Evolutionary conservation across 1,140 invertebrate genomes (phyloP).

Genomic region (Onthophagus taurus): DNA sequence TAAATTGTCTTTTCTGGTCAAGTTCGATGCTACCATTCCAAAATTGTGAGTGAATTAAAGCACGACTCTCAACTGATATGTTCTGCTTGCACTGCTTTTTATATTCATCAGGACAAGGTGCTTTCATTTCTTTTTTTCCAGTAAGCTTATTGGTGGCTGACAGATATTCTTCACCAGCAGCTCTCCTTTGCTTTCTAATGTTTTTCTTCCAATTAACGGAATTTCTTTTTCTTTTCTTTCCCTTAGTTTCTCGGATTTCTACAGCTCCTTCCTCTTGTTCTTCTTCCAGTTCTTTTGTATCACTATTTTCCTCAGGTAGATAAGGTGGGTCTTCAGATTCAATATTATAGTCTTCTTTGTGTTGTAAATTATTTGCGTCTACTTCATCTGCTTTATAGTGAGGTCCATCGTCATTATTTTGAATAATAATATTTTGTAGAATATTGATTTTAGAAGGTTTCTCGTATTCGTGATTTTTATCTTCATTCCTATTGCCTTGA

Average conservation of each 20-base stretch:
- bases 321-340: conserved; percentile 11
- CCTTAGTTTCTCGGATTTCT: conserved; percentile 14
- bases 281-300: conserved; percentile 13
- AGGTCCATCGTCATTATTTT: conserved; percentile 13
- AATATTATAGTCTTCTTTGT: conserved; percentile 12
- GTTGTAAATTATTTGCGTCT: conserved; percentile 10
- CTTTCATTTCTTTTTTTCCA: conserved; percentile 8
- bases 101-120: too few relatives aligned
- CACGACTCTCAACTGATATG: too few relatives aligned
- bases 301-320: conserved; percentile 12
- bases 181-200: conserved; percentile 12
- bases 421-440: conserved; percentile 14
- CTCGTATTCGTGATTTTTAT: conserved; percentile 11
- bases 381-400: conserved; percentile 12
- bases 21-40: too few relatives aligned
- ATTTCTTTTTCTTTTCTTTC: conserved; percentile 16
- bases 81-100: too few relatives aligned
- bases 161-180: conserved; percentile 12
- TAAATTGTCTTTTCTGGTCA: too few relatives aligned
- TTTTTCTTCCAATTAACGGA: conserved; percentile 14
- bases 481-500: conserved; percentile 13
- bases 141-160: conserved; percentile 12
- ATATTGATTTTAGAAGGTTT: conserved; percentile 13
- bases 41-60: too few relatives aligned
- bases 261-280: conserved; percentile 11